Percentiles rank a stretch among this genome's conserved stretches.
These are phyloP conservation scores for Eciton burchellii DNA, from an alignment of 1,140 invertebrate species.

Conservation along the genomic window DNA sequence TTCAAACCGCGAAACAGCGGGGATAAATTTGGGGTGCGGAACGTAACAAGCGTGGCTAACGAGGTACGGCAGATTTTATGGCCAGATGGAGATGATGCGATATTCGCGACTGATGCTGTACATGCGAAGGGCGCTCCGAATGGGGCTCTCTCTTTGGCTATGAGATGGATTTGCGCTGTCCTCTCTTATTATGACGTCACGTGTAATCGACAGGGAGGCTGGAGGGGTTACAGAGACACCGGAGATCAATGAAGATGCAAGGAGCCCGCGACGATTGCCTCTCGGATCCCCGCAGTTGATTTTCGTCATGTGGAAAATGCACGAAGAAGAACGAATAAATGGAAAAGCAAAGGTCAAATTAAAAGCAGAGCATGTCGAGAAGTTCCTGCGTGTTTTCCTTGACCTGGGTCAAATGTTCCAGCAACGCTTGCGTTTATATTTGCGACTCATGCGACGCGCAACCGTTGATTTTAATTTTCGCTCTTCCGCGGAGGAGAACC, in stretches of 20 bases:
- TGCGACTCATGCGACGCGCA: too few species aligned
- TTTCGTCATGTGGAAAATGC: not conserved
- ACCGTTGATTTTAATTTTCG: not conserved
- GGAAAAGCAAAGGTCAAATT: too few species aligned
- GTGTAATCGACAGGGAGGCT: constrained; percentile 34
- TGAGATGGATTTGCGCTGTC: constrained; percentile 63
- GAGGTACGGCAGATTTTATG: constrained; percentile 84
- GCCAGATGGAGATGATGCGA: constrained; percentile 84
- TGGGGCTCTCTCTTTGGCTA: constrained; percentile 47
- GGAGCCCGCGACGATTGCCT: not conserved
- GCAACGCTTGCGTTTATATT: not conserved
- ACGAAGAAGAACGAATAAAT: not conserved
- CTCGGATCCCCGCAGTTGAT: not conserved
- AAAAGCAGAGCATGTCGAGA: too few species aligned
- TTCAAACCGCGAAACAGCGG: constrained; percentile 31
- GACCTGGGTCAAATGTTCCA: not conserved
- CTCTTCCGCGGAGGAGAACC: not conserved
- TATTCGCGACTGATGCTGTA: constrained; percentile 81
- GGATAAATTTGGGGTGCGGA: constrained; percentile 75
- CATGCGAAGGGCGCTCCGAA: constrained; percentile 46
- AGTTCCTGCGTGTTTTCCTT: too few species aligned
- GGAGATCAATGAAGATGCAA: not conserved
- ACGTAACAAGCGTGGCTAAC: constrained; percentile 84
- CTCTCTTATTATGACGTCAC: constrained; percentile 67
- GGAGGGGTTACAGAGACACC: constrained; percentile 31